Evolutionary conservation across 2,888 invertebrate species (phyloP).

Genomic region (Mechanitis messenoides): DNA sequence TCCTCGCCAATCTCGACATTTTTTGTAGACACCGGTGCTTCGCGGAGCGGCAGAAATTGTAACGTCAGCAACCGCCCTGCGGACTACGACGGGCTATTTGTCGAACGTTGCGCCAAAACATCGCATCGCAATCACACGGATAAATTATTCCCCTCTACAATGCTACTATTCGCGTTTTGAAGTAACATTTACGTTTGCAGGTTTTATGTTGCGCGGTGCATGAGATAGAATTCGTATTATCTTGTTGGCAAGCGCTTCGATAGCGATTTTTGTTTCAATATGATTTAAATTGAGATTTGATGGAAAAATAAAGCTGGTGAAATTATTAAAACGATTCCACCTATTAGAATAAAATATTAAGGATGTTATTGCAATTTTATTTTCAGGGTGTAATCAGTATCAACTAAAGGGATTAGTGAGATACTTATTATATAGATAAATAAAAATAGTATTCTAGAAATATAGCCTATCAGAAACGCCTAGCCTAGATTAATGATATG

Average conservation of each 20-base stretch:
- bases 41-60: constrained; percentile 56
- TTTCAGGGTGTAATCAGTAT: too few species aligned
- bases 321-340: constrained; percentile 29
- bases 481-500: constrained; percentile 19
- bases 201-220: constrained; percentile 62
- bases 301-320: constrained; percentile 30
- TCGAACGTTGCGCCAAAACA: constrained; percentile 75
- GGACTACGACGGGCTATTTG: constrained; percentile 67
- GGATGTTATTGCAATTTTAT: constrained; percentile 4
- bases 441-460: too few species aligned
- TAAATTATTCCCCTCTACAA: constrained; percentile 68
- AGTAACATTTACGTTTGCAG: constrained; percentile 64
- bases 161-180: constrained; percentile 66
- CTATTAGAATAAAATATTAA: constrained; percentile 12
- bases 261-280: constrained; percentile 62
- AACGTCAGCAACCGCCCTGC: constrained; percentile 66
- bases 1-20: constrained; percentile 68
- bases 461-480: too few species aligned
- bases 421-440: too few species aligned
- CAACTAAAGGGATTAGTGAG: too few species aligned
- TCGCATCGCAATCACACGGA: constrained; percentile 69
- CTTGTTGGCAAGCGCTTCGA: constrained; percentile 66
- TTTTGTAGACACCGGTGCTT: constrained; percentile 55
- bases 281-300: constrained; percentile 44
- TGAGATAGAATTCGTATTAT: constrained; percentile 66